Evolutionary conservation across 2,113 vertebrate species (phyloP), one percentile per base, ranked within the genome.

Genomic region (Myiopsitta monachus): DNA sequence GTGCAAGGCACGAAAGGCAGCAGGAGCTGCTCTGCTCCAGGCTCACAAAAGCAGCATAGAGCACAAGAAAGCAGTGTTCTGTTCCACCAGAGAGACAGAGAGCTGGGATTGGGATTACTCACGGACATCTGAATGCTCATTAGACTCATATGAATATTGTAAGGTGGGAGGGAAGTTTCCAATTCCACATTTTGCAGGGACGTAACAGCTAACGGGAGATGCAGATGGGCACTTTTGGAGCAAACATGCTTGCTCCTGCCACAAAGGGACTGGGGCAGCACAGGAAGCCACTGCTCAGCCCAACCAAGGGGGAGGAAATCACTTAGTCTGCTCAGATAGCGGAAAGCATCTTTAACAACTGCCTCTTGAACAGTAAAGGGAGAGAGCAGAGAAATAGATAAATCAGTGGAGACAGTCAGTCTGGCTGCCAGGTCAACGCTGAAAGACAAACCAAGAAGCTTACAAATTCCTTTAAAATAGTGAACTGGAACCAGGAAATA

Each of bases 401-500:
- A 76, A 77, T 55, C 77, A 75, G 47, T 9, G 52, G 36, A 30
- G 87, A 55, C 31, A 78, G 74, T 47, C 62, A 2, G 24, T 63
- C 69, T 66, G 88, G 87, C 28, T 49, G 84, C 28, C 87, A 74
- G 73, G 69, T 92, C 89, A 90, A 73, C 6, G 9, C 33, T 46
- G 33, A 51, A 18, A 61, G 64, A 18, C 6, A 31, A 47, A 73
- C 74, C 41, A 87, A 82, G 23, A 41, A 68, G 90, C 86, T 52
- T 70, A 26, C 63, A 84, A 47, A 78, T 64, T 67, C 79, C 59
- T 88, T 91, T 39, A 84, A 62, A 77, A 80, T 10, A 49, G 28
- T 85, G 31, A 87, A 69, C 44, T 81, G 57, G 87, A 55, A 94
- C 6, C 33, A 86, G 49, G 61, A 96, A 92, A 81, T 77, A 87